These are phyloP conservation scores for Agrotis exclamationis DNA, from an alignment of 2,888 invertebrate species.

Conservation along the genomic window DNA sequence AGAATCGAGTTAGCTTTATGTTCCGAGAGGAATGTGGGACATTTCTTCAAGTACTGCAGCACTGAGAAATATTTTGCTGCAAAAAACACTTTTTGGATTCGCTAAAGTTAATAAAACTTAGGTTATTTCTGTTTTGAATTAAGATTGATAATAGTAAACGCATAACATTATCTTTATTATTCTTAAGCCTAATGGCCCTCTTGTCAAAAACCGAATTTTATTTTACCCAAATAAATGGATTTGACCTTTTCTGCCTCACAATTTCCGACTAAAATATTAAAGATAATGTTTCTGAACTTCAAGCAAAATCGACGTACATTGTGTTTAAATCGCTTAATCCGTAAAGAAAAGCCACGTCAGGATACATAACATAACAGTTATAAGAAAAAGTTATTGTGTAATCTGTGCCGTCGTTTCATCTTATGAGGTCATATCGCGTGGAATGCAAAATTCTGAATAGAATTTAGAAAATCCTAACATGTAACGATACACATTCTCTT, in stretches of 20 bases:
- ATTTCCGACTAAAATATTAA: conserved; percentile 7
- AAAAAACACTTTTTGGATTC: background rate
- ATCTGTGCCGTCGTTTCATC: conserved; percentile 47
- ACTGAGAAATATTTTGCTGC: background rate
- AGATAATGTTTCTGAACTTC: conserved; percentile 7
- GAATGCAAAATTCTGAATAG: conserved; percentile 28
- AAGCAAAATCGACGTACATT: conserved; percentile 11
- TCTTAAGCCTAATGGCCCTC: background rate
- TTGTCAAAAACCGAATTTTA: background rate
- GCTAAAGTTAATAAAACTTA: background rate
- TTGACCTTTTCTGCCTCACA: background rate
- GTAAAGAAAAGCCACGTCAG: conserved; percentile 17
- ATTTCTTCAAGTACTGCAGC: background rate
- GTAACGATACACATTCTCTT: background rate
- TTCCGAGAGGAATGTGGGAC: conserved; percentile 1
- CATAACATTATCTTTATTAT: background rate
- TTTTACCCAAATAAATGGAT: background rate
- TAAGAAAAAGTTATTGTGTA: conserved; percentile 40
- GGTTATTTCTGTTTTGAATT: background rate
- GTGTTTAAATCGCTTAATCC: conserved; percentile 23
- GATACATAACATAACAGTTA: conserved; percentile 45
- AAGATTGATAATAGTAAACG: too few relatives aligned
- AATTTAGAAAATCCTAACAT: conserved; percentile 18
- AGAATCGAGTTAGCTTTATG: conserved; percentile 22
- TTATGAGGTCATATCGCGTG: conserved; percentile 38